These are phyloP conservation scores for Anolis sagrei DNA, from an alignment of 2,113 vertebrate genomes.

Conservation along the genomic window DNA sequence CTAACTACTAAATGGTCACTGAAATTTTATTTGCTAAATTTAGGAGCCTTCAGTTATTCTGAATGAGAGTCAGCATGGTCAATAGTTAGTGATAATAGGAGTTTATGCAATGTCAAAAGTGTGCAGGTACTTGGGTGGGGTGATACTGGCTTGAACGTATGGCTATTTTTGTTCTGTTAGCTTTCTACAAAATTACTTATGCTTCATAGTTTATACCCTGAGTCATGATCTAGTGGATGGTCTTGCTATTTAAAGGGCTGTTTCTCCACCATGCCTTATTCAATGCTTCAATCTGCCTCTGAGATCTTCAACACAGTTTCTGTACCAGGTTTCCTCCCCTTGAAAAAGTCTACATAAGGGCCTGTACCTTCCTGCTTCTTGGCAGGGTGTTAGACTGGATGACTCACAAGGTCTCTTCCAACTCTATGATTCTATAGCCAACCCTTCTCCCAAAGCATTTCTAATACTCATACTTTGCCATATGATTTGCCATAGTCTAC, in stretches of 20 bases:
- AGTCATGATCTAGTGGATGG: too few species aligned
- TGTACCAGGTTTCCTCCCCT: too few species aligned
- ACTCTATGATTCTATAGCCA: too few species aligned
- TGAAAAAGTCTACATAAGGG: too few species aligned
- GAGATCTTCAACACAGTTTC: neutral
- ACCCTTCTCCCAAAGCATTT: too few species aligned
- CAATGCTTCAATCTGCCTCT: neutral
- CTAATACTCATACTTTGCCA: too few species aligned
- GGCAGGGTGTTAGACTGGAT: too few species aligned
- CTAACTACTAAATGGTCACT: neutral
- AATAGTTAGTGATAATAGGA: neutral
- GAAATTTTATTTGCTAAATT: neutral
- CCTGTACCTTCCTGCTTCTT: too few species aligned
- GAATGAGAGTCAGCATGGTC: neutral
- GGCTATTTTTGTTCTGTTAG: neutral
- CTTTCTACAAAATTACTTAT: slow-evolving; percentile 7
- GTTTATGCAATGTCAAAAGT: neutral
- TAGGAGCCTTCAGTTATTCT: neutral
- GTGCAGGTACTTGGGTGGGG: neutral
- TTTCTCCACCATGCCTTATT: neutral
- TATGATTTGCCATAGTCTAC: too few species aligned
- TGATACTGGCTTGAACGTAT: neutral
- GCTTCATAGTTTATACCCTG: too few species aligned
- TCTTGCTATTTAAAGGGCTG: too few species aligned
- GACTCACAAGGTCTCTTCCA: too few species aligned